Evolutionary conservation across 2,888 invertebrate species (phyloP).

Genomic region (Dyspetes luteomarginatus): DNA sequence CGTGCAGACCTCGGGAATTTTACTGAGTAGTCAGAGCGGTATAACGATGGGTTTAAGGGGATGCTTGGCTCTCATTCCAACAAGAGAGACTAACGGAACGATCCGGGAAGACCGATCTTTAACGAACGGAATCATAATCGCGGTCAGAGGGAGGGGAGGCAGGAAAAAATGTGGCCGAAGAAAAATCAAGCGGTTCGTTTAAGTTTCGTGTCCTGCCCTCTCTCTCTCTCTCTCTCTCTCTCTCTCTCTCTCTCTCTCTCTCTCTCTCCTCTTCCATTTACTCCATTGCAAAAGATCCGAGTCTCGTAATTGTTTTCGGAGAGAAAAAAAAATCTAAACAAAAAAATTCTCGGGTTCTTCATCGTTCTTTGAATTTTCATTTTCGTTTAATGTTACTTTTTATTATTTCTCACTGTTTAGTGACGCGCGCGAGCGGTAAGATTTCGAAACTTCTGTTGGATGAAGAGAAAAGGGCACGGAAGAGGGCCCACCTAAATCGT

Average conservation of each 20-base stretch:
- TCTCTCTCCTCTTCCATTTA: constrained; percentile 55
- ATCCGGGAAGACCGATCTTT: constrained; percentile 20
- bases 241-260: too few species aligned
- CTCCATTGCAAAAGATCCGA: constrained; percentile 28
- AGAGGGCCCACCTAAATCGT: constrained; percentile 79
- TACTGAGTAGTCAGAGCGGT: background rate
- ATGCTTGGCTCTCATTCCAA: constrained; percentile 18
- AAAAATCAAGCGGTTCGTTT: constrained; percentile 50
- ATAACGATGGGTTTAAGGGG: constrained; percentile 30
- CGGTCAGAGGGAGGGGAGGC: background rate
- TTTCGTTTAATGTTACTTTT: background rate
- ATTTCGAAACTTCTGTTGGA: constrained; percentile 37
- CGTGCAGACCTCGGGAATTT: too few species aligned
- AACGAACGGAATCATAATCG: constrained; percentile 60
- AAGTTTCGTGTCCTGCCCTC: too few species aligned
- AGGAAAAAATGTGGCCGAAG: constrained; percentile 48
- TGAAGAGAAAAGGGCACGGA: constrained; percentile 37
- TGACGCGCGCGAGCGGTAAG: constrained; percentile 39
- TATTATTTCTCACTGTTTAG: constrained; percentile 4
- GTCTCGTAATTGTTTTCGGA: constrained; percentile 56
- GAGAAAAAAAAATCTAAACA: constrained; percentile 2
- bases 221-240: too few species aligned
- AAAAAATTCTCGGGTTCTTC: constrained; percentile 6
- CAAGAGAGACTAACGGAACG: constrained; percentile 9
- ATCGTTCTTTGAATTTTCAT: background rate